phyloP scores from a whole-genome alignment of 2,113 vertebrate species.

The Muscicapa adusta region DNA sequence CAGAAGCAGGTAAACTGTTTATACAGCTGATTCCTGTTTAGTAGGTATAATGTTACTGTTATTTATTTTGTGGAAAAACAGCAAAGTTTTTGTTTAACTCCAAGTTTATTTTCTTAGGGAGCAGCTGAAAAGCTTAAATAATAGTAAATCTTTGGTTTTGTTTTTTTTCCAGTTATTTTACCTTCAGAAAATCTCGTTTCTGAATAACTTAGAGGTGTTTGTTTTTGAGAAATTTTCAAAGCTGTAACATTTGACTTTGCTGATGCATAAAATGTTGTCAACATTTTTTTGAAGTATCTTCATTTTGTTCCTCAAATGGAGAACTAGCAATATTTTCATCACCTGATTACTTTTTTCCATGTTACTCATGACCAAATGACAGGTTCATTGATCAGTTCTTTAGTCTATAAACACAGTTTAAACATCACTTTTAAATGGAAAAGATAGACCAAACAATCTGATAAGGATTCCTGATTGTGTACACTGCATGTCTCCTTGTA shows the following conservation, averaged over 20 bases:
- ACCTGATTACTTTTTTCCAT: conserved; percentile 21
- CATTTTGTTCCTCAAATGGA: not conserved
- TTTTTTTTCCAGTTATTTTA: not conserved
- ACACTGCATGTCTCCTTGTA: conserved; percentile 43
- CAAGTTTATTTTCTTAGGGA: conserved; percentile 80
- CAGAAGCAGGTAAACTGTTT: conserved; percentile 65
- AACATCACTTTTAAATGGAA: conserved; percentile 59
- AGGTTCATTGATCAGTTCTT: conserved; percentile 30
- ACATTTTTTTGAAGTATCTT: not conserved
- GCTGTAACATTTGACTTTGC: not conserved
- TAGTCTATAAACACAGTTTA: conserved; percentile 46
- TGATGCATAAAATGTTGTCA: not conserved
- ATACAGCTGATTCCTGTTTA: conserved; percentile 70
- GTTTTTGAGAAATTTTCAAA: not conserved
- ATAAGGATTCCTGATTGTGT: conserved; percentile 54
- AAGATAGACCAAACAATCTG: conserved; percentile 64
- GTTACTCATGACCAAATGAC: not conserved
- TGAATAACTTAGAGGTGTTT: not conserved
- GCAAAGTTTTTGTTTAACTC: conserved; percentile 65
- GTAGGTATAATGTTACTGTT: conserved; percentile 43
- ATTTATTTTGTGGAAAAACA: conserved; percentile 63
- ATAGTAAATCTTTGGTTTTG: not conserved
- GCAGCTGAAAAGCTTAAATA: conserved; percentile 68
- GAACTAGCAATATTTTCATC: conserved; percentile 14
- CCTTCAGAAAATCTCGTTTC: not conserved